Conservation (phyloP, 1,140 invertebrate species). For the Habropoda laboriosa region DNA sequence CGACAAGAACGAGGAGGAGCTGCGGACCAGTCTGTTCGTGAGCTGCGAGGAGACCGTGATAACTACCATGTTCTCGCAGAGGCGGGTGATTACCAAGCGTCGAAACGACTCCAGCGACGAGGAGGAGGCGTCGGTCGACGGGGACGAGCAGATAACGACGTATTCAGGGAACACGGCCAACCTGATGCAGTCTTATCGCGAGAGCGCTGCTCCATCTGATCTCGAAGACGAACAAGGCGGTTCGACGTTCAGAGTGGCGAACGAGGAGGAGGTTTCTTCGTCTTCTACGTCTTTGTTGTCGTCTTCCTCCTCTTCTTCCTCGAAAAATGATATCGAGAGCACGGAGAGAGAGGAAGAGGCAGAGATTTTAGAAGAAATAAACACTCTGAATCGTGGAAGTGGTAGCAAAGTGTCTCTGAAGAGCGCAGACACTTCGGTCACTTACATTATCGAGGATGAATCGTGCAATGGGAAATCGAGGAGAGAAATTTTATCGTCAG, state of each 20-base stretch:
- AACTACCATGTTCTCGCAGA: conserved; percentile 7
- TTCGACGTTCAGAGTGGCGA: conserved; percentile 13
- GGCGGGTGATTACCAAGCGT: neutral
- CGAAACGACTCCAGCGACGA: neutral
- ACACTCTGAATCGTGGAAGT: neutral
- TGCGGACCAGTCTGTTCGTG: neutral
- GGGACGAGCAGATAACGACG: neutral
- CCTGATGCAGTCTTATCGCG: neutral
- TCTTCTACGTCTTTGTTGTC: neutral
- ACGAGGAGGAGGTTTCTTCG: neutral
- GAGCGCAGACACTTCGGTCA: conserved; percentile 10
- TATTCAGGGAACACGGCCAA: neutral
- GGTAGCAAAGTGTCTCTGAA: conserved; percentile 12
- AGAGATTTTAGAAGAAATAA: too few species aligned
- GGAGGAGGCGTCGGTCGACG: neutral
- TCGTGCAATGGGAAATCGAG: neutral
- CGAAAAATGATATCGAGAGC: neutral
- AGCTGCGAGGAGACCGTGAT: neutral
- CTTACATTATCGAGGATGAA: conserved; percentile 28
- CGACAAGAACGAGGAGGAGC: neutral
- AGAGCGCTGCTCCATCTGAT: neutral
- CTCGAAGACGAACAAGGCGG: neutral
- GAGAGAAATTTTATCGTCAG: neutral
- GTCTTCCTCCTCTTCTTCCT: neutral
- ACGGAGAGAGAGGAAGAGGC: neutral